These are phyloP conservation scores for Henricia sp. DNA, from an alignment of 53 echinoderm and acorn worm species.

Conservation along the genomic window DNA sequence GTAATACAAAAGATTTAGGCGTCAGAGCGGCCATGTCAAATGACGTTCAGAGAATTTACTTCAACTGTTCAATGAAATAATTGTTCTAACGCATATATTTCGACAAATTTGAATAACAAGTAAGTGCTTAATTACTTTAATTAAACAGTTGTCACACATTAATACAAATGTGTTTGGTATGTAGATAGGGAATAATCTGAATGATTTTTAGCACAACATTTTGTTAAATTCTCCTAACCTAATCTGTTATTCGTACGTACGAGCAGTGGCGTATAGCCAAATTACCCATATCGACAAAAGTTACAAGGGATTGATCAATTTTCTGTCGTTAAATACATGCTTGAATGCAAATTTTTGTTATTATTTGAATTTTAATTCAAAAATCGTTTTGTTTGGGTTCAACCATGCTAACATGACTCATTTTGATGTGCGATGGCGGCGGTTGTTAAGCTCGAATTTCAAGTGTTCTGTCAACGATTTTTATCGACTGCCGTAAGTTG, in stretches of 20 bases:
- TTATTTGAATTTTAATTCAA: slow-evolving; percentile 50
- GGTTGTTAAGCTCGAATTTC: slow-evolving; percentile 56
- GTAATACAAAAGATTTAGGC: slow-evolving; percentile 64
- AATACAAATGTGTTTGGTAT: no score
- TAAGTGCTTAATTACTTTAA: not conserved
- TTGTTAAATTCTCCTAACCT: slow-evolving; percentile 59
- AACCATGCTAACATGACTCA: slow-evolving; percentile 39
- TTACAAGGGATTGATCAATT: slow-evolving; percentile 78
- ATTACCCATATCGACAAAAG: slow-evolving; percentile 77
- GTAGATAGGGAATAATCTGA: no score
- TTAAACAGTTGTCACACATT: no score
- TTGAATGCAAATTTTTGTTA: slow-evolving; percentile 69
- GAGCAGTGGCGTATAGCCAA: slow-evolving; percentile 72
- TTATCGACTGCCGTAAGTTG: slow-evolving; percentile 61
- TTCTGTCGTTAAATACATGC: slow-evolving; percentile 82
- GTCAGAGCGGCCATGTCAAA: slow-evolving; percentile 27
- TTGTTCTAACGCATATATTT: not conserved
- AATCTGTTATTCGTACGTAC: slow-evolving; percentile 56
- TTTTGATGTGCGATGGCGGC: slow-evolving; percentile 63
- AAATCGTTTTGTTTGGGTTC: slow-evolving; percentile 58
- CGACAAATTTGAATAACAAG: not conserved
- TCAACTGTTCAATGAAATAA: not conserved
- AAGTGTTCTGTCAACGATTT: slow-evolving; percentile 55
- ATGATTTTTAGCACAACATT: not conserved
- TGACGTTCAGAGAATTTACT: slow-evolving; percentile 19